These are phyloP conservation scores for Oxystoma pomonae DNA, from an alignment of 2,888 invertebrate genomes.

Conservation along the genomic window DNA sequence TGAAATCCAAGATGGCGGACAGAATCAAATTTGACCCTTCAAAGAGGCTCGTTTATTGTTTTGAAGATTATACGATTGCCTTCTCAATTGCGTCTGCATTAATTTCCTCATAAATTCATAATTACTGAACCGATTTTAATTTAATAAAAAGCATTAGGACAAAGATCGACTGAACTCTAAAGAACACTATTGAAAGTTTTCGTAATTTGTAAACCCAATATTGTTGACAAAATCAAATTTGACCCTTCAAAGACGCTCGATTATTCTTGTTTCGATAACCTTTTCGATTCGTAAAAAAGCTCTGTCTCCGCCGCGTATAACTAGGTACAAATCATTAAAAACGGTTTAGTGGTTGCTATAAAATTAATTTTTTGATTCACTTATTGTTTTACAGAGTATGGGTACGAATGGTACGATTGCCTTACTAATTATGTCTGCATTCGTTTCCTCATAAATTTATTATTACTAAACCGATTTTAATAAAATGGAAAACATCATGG, in stretches of 20 bases:
- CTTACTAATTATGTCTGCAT: no score
- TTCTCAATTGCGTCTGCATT: background rate
- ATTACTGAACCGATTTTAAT: background rate
- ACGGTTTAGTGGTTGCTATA: no score
- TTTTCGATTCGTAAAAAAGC: background rate
- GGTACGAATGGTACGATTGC: no score
- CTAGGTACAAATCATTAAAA: background rate
- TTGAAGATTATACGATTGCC: background rate
- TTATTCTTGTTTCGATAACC: background rate
- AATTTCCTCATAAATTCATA: background rate
- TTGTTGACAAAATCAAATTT: background rate
- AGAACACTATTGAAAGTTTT: background rate
- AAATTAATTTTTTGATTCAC: no score
- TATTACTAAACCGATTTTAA: no score
- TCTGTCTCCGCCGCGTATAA: background rate
- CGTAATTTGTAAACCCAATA: background rate
- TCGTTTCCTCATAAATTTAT: no score
- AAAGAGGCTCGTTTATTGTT: background rate
- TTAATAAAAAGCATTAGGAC: background rate
- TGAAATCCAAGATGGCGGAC: background rate
- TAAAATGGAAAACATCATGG: no score
- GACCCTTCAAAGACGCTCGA: background rate
- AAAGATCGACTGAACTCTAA: background rate
- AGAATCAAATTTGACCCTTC: background rate
- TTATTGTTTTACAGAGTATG: no score